Conservation (phyloP, 2,888 invertebrate genomes). For the Agonopterix arenella region DNA sequence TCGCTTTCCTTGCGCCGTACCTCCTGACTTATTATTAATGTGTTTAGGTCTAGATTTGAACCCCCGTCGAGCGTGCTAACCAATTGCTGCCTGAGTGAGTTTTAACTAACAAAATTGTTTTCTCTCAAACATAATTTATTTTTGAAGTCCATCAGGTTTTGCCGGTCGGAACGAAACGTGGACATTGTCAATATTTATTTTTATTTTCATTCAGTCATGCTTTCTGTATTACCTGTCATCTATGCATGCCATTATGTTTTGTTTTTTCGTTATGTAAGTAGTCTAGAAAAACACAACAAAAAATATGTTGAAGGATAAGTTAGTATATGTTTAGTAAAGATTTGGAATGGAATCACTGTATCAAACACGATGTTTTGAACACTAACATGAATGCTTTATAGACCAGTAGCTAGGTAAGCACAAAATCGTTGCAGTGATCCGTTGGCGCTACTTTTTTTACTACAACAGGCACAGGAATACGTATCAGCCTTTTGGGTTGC, state of each 20-base stretch:
- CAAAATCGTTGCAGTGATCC: constrained; percentile 41
- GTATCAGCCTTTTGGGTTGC: constrained; percentile 10
- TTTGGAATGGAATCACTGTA: constrained; percentile 34
- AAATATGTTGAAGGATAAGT: constrained; percentile 19
- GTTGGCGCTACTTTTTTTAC: constrained; percentile 73
- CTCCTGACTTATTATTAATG: constrained; percentile 33
- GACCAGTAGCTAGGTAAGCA: constrained; percentile 35
- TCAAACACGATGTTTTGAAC: constrained; percentile 46
- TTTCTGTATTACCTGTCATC: constrained; percentile 56
- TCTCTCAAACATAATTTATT: constrained; percentile 59
- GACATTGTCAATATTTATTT: constrained; percentile 30
- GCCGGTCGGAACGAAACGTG: constrained; percentile 22
- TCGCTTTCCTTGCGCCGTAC: constrained; percentile 6
- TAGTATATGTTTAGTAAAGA: constrained; percentile 28
- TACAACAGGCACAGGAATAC: constrained; percentile 60
- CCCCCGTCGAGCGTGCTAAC: constrained; percentile 65
- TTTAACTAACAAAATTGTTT: constrained; percentile 57
- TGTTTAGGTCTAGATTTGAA: constrained; percentile 37
- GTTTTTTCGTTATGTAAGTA: constrained; percentile 48
- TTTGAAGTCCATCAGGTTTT: constrained; percentile 69
- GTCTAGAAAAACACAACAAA: constrained; percentile 38
- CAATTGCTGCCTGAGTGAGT: constrained; percentile 77
- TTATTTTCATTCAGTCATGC: constrained; percentile 54
- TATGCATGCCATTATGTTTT: constrained; percentile 66
- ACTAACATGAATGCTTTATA: constrained; percentile 56